These are phyloP conservation scores for Adelosebastes latens DNA, from an alignment of 2,797 vertebrate genomes.

Conservation along the genomic window DNA sequence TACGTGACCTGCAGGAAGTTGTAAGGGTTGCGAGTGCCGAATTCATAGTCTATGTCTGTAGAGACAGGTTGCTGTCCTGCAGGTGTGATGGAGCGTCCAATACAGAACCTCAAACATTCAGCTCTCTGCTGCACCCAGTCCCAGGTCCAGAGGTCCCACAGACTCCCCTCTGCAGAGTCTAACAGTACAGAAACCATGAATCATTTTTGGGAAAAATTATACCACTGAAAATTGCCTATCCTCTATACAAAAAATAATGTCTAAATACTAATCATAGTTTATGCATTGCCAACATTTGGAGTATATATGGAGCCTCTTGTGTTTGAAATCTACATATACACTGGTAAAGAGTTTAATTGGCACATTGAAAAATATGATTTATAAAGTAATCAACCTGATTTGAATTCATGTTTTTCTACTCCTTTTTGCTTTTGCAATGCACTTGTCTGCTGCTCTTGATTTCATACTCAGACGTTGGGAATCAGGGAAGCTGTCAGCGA, in stretches of 20 bases:
- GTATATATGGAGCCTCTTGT: neutral
- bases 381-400: neutral
- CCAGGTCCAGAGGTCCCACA: constrained; percentile 82
- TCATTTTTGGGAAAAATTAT: neutral
- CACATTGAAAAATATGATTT: neutral
- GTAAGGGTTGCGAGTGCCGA: constrained; percentile 90
- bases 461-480: neutral
- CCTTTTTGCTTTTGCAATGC: neutral
- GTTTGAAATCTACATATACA: neutral
- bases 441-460: neutral
- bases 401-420: neutral
- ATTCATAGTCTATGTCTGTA: constrained; percentile 86
- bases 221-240: neutral
- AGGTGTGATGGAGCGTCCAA: constrained; percentile 75
- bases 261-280: neutral
- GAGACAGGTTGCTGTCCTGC: constrained; percentile 87
- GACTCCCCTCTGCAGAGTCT: constrained; percentile 71
- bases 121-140: constrained; percentile 87
- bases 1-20: constrained; percentile 96
- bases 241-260: neutral
- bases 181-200: constrained; percentile 1
- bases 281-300: neutral
- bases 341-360: neutral
- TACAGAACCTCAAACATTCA: constrained; percentile 89
- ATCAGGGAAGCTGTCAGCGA: neutral